Conservation (phyloP, 1,140 invertebrate genomes). For the Onthophagus taurus region DNA sequence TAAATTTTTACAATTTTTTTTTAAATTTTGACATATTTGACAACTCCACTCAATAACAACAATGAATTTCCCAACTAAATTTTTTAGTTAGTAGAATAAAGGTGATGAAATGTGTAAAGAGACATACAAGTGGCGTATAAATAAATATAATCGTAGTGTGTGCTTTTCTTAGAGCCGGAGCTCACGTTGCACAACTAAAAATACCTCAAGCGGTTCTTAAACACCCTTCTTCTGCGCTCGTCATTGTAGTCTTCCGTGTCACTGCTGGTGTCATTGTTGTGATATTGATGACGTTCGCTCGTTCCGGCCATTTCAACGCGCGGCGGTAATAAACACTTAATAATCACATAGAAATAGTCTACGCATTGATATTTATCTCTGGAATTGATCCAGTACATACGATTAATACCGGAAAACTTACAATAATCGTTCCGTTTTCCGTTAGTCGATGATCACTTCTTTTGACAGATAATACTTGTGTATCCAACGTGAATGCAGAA, state of each 20-base stretch:
- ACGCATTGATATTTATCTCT: conserved; percentile 25
- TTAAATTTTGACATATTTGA: no score
- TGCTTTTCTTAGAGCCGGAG: no score
- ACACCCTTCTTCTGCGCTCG: conserved; percentile 50
- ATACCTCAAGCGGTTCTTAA: conserved; percentile 55
- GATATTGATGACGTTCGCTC: conserved; percentile 31
- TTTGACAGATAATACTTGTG: no score
- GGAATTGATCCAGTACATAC: conserved; percentile 30
- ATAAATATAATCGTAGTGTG: no score
- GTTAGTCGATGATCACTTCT: background rate
- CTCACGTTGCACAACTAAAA: conserved; percentile 4
- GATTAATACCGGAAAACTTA: background rate
- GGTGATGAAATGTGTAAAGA: no score
- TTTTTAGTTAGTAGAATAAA: no score
- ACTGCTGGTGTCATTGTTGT: conserved; percentile 52
- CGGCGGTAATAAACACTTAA: conserved; percentile 32
- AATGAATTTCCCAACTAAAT: no score
- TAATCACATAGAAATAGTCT: conserved; percentile 31
- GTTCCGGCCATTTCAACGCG: conserved; percentile 33
- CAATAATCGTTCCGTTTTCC: background rate
- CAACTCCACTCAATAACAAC: no score
- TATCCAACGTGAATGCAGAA: no score
- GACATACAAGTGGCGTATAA: no score
- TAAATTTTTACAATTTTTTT: no score
- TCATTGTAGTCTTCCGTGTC: conserved; percentile 63